Evolutionary conservation across 1,140 invertebrate species (phyloP), one percentile per base, ranked within the genome.

Genomic region (Bombus consobrinus): DNA sequence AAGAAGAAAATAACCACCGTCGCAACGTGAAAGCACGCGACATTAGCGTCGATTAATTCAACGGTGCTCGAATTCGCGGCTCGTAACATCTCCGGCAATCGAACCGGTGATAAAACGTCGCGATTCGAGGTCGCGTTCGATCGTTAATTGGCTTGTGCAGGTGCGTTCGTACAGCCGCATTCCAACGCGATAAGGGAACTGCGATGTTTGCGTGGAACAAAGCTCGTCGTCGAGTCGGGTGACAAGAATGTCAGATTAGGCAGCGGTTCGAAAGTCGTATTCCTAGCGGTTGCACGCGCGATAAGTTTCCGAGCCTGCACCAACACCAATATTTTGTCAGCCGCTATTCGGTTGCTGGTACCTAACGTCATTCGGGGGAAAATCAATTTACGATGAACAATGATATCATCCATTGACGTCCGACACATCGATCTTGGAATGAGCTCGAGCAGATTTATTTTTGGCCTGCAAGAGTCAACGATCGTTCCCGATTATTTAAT

Each of bases 101-200:
- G 39, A 41, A 41, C 8, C n/a, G 18, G 4, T n/a, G 80, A 82
- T 82, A 59, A 76, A 75, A 39, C 43, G 12, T 39, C 13, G 12
- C 34, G 68, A 68, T 85, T 37, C 59, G 41, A 75, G 73, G 71
- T 59, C 71, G 47, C 28, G 72, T 81, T 86, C 81, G 74, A 83
- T 86, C 71, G 71, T 53, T 71, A 76, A 83, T 83, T 83, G 62
- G 71, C 53, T 75, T 76, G 62, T 80, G 47, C 83, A 80, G 76
- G 77, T 85, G 83, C 69, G 77, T 85, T 43, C 41, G n/a, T 72
- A 66, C 57, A 66, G 37, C 39, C 73, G 80, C 85, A 86, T 86
- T 86, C 85, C 85, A 37, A 1, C 28, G 47, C 72, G 85, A 86
- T 86, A 86, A 86, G 85, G 47, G 28, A 66, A 71, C 62, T 75